Evolutionary conservation across 2,797 vertebrate species (phyloP), one percentile per base, ranked within the genome.

Genomic region (Syngnathus rostellatus): DNA sequence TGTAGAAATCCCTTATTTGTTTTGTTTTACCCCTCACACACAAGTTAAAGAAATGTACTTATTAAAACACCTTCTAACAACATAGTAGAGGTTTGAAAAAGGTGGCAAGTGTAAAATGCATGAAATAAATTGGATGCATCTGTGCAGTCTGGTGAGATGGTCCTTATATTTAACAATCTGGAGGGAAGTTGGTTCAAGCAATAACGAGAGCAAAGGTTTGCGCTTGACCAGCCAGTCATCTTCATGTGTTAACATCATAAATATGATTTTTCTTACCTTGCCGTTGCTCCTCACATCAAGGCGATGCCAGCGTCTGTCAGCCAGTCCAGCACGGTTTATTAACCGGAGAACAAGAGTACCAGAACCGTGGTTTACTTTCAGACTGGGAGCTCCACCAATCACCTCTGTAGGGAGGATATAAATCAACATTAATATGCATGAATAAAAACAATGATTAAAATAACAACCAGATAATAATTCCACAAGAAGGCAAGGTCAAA

Each of bases 301-400:
- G 12, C 77, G 90, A 83, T 94, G 92, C 93, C 93, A 94, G 16
- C 83, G 89, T 83, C 89, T 89, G 85, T 94, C 92, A 4, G 91
- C 86, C 37, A 91, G 84, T 0, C 91, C 89, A 5, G 88, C 70
- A 19, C 84, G 86, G 60, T 87, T 86, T 57, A 90, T 89, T 67
- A 94, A 83, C 80, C 88, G 91, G 67, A 94, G 85, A 8, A 89
- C 81, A 74, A 92, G 72, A 2, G 89, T 89, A 58, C 89, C 90
- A 54, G 89, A 87, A 46, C 91, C 92, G 2, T 92, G 90, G 86
- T 91, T 92, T 39, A 94, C 86, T 84, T 91, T 93, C 76, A 94
- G 81, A 74, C 87, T 88, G 17, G 91, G 92, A 19, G 87, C 59
- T 59, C 93, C 92, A 48, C 69, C 53, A 2, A 87, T 87, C 69